Evolutionary conservation across 2,888 invertebrate genomes (phyloP), one percentile per base, ranked within the genome.

Genomic region (Aleiodes alternator): DNA sequence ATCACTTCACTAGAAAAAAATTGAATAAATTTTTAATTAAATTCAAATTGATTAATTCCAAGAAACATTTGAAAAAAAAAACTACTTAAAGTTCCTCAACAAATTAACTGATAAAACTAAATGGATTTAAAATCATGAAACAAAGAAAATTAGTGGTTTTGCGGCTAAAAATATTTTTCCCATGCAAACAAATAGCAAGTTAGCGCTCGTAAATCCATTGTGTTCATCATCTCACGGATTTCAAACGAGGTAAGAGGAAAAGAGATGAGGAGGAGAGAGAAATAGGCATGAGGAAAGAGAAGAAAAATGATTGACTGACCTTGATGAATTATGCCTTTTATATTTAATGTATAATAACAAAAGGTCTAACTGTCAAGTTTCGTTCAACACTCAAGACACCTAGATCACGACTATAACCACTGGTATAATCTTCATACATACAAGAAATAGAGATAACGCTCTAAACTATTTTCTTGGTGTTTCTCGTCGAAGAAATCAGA

Each of bases 401-500:
- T 64, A 48, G 64, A 64, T 64, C 64, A 64, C 64, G 64, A 64
- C 64, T 64, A 64, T 64, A 31, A 59, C 57, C 57, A 11, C 38
- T 16, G 16, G 56, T 38, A 31, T 56, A 64, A 64, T 64, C 64
- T 48, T 48, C 64, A 38, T 61, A 71, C 31, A 50, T 34, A 61
- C 61, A 61, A 61, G 50, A 74, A 69, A 50, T 59, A 68, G 59
- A 51, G 69, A 59, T 69, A 74, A 57, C 16, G 61, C 61, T 59
- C 69, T 57, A 56, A 69, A 43, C 43, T 43, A 43, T 43, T 43
- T 43, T 43, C 43, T 23, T 64, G 48, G 34, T 64, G 38, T 14
- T 34, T 34, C 64, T 48, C 70, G 61, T 68, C 14, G 68, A 59
- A 69, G 70, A 53, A 75, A 75, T 75, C 74, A 75, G 74, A 74